A percentile compares a stretch with the other conserved stretches of the same genome.
Conservation (phyloP, 2,113 vertebrate species). For the Phoxinus phoxinus region DNA sequence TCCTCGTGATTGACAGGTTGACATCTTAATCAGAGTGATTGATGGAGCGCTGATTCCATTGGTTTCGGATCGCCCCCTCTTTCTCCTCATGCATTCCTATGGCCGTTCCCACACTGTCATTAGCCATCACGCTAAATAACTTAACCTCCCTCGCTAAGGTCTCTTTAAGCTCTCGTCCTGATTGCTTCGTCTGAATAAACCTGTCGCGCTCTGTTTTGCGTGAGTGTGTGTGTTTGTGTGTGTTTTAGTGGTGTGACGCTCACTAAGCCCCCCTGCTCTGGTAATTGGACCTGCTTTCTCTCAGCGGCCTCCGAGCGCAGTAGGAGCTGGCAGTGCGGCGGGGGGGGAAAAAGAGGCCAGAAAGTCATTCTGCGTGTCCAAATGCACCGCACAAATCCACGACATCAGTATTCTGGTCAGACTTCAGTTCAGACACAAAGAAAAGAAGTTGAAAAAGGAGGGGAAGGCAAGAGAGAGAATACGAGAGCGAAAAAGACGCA, state of each 20-base stretch:
- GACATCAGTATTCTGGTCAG: constrained; percentile 63
- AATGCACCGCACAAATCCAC: constrained; percentile 61
- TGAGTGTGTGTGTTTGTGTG: constrained; percentile 36
- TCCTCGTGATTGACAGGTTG: constrained; percentile 46
- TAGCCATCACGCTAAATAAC: constrained; percentile 43
- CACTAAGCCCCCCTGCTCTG: constrained; percentile 53
- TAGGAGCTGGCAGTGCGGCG: constrained; percentile 62
- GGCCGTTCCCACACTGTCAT: constrained; percentile 55
- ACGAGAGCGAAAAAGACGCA: not conserved
- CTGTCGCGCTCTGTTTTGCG: constrained; percentile 50
- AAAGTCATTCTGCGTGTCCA: constrained; percentile 65
- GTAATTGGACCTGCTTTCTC: constrained; percentile 65
- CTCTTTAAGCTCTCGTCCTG: constrained; percentile 44
- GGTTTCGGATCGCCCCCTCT: constrained; percentile 33
- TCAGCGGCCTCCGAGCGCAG: constrained; percentile 50
- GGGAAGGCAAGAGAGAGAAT: constrained; percentile 39
- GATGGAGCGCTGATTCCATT: constrained; percentile 53
- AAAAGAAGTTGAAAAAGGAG: constrained; percentile 11
- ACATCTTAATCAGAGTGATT: constrained; percentile 58
- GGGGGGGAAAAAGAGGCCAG: constrained; percentile 58
- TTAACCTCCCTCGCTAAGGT: constrained; percentile 35
- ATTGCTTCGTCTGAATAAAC: constrained; percentile 59
- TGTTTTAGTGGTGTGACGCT: constrained; percentile 42
- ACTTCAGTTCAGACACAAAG: constrained; percentile 49
- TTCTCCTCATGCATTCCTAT: constrained; percentile 33